Evolutionary conservation across 2,113 vertebrate species (phyloP), one percentile per base, ranked within the genome.

Genomic region (Passer montanus): DNA sequence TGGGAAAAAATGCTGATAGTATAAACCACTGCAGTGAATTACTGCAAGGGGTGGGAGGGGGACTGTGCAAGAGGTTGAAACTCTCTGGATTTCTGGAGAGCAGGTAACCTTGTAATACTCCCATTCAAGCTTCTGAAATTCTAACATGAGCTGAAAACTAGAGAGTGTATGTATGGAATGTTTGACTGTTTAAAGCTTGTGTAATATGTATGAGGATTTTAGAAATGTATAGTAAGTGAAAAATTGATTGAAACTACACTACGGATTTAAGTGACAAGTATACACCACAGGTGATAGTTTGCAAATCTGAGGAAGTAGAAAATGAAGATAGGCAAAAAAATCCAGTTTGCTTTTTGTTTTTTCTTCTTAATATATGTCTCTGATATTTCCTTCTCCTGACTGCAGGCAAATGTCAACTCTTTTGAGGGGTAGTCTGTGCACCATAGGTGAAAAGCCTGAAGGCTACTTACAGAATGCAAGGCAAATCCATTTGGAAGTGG

Each of bases 161-260:
- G 55, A 73, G 75, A 52, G 75, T 13, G 46, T 37, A n/a, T 5
- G 90, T 74, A 73, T 73, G 73, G 90, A 73, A 72, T 7, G 27
- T 60, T 39, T 0, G 60, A 79, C 82, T 90, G 93, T 91, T 81
- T 55, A 90, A 92, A 66, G 94, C 67, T 89, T 77, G 79, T 67
- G 76, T 95, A 64, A 59, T 2, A 7, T 14, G 64, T 89, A 15
- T 88, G 90, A 97, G 76, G 94, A 88, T 66, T 87, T 94, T 90
- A 92, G 95, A 62, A 94, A 94, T 56, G 87, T 77, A 76, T 20
- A 95, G 98, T 72, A 98, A 96, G 98, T 98, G 97, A 95, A 86
- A 90, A 92, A 89, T 90, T 94, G 96, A 78, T 77, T 68, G 95
- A 90, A 97, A 95, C 63, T 86, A 92, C 66, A 89, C 87, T 77